These are phyloP conservation scores for Lasioglossum baleicum DNA, from an alignment of 1,140 invertebrate genomes.

Conservation along the genomic window DNA sequence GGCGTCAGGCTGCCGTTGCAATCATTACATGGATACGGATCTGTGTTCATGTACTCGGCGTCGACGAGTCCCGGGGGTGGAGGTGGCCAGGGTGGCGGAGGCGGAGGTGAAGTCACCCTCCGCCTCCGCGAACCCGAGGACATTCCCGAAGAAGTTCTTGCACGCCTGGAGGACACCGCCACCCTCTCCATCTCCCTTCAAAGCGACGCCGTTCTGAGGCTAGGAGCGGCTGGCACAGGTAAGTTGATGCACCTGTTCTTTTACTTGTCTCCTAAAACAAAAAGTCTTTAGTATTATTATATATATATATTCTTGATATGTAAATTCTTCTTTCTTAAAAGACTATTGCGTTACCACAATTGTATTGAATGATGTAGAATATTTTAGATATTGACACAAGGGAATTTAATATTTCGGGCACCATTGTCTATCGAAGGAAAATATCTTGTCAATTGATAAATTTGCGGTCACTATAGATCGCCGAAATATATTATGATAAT, in stretches of 20 bases:
- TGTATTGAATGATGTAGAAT: too few species aligned
- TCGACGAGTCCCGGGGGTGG: constrained; percentile 78
- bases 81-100: constrained; percentile 72
- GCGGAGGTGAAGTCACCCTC: constrained; percentile 79
- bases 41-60: constrained; percentile 81
- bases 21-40: constrained; percentile 80
- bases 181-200: constrained; percentile 80
- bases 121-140: constrained; percentile 80
- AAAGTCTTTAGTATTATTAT: too few species aligned
- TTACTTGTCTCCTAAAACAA: neutral
- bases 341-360: too few species aligned
- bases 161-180: constrained; percentile 80
- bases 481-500: too few species aligned
- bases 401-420: too few species aligned
- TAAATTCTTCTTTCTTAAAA: too few species aligned
- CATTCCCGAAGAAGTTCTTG: constrained; percentile 79
- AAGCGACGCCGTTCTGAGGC: constrained; percentile 78
- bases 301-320: too few species aligned
- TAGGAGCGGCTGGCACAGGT: constrained; percentile 77
- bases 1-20: constrained; percentile 80
- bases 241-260: constrained; percentile 49
- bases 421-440: too few species aligned
- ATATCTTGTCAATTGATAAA: too few species aligned
- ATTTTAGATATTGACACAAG: too few species aligned
- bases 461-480: too few species aligned